These are phyloP conservation scores for Erithacus rubecula DNA, from an alignment of 2,797 vertebrate genomes.

Conservation along the genomic window DNA sequence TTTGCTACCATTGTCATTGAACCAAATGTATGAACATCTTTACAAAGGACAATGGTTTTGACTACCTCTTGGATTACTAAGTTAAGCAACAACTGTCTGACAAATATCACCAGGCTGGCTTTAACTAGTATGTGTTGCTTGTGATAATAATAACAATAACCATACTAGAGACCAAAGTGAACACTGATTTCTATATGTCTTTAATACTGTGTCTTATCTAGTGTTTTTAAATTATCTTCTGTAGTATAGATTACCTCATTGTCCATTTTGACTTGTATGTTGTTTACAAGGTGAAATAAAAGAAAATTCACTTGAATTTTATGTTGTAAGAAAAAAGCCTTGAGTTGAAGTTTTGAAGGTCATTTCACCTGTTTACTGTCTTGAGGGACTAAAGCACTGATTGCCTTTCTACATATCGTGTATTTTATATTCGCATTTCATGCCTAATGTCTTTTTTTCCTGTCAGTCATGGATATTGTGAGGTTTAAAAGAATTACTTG, in stretches of 20 bases:
- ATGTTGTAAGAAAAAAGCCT: slow-evolving; percentile 62
- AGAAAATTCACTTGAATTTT: slow-evolving; percentile 76
- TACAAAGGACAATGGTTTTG: slow-evolving; percentile 54
- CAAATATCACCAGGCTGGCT: slow-evolving; percentile 70
- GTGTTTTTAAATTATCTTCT: slow-evolving; percentile 78
- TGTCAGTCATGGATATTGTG: slow-evolving; percentile 81
- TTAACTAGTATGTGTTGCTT: slow-evolving; percentile 70
- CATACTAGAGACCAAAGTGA: slow-evolving; percentile 82
- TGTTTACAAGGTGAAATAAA: slow-evolving; percentile 81
- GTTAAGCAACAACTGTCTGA: slow-evolving; percentile 66
- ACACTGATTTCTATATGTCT: slow-evolving; percentile 76
- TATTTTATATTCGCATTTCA: slow-evolving; percentile 80
- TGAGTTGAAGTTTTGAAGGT: slow-evolving; percentile 53
- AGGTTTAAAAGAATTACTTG: slow-evolving; percentile 80
- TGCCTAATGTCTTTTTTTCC: slow-evolving; percentile 76
- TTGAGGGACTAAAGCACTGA: slow-evolving; percentile 76
- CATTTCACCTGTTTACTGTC: slow-evolving; percentile 68
- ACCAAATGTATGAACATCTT: slow-evolving; percentile 51
- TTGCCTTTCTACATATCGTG: slow-evolving; percentile 79
- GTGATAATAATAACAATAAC: slow-evolving; percentile 72
- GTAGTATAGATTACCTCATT: slow-evolving; percentile 78
- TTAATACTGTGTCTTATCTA: slow-evolving; percentile 79
- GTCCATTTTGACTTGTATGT: slow-evolving; percentile 76
- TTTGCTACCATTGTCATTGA: slow-evolving; percentile 61
- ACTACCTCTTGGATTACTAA: slow-evolving; percentile 79